Evolutionary conservation across 2,797 vertebrate genomes (phyloP).

Genomic region (Botia almorhae): DNA sequence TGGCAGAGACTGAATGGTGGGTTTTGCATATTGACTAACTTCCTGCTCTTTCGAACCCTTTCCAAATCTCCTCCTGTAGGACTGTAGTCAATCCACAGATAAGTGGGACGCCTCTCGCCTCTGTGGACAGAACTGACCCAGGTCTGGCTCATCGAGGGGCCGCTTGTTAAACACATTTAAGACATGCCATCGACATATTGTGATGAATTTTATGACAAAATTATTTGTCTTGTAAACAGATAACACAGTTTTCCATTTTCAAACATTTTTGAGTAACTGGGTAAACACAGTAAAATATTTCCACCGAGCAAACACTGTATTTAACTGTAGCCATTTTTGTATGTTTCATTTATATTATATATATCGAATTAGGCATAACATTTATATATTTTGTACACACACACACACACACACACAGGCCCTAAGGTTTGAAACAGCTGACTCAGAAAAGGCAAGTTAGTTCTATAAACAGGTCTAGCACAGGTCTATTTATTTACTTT

Average conservation of each 20-base stretch:
- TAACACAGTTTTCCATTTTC: too few species aligned
- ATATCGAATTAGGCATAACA: too few species aligned
- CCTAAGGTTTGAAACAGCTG: too few species aligned
- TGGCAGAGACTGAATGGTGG: constrained; percentile 19
- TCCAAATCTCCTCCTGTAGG: constrained; percentile 35
- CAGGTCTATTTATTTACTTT: too few species aligned
- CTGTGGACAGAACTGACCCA: constrained; percentile 17
- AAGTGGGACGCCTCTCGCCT: constrained; percentile 31
- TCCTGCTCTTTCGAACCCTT: constrained; percentile 29
- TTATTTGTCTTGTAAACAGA: too few species aligned
- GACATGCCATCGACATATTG: background rate
- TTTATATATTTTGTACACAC: too few species aligned
- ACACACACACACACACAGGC: too few species aligned
- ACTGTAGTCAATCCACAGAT: constrained; percentile 34
- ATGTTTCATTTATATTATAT: too few species aligned
- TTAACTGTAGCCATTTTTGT: too few species aligned
- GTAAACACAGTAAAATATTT: background rate
- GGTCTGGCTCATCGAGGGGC: constrained; percentile 18
- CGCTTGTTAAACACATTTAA: constrained; percentile 15
- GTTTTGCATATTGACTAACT: constrained; percentile 29
- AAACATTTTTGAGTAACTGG: constrained; percentile 4
- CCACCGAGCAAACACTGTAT: too few species aligned
- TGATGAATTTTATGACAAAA: background rate
- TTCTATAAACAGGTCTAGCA: too few species aligned
- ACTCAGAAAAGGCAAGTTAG: too few species aligned